These are phyloP conservation scores for Fulmarus glacialis DNA, from an alignment of 2,113 vertebrate species.

Conservation along the genomic window DNA sequence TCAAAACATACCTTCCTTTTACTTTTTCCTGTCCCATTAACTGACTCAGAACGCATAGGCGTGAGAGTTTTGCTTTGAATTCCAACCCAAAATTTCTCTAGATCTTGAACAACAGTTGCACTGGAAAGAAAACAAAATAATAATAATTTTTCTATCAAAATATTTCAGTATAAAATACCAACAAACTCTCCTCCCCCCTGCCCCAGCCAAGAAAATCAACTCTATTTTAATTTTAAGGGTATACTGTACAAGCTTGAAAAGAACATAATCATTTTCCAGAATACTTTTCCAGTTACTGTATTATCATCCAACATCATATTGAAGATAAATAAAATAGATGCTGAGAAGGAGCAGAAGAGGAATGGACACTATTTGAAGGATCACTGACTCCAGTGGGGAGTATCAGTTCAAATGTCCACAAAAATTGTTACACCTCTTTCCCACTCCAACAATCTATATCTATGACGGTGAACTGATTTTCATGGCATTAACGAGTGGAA, in stretches of 20 bases:
- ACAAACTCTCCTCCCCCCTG: not conserved
- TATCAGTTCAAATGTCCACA: not conserved
- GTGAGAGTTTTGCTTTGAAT: conserved; percentile 66
- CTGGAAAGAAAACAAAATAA: not conserved
- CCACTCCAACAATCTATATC: fast-evolving
- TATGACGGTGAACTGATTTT: not conserved
- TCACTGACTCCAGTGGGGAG: not conserved
- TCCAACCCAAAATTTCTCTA: conserved; percentile 61
- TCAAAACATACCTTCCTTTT: conserved; percentile 64
- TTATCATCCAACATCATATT: not conserved
- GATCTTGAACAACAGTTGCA: conserved; percentile 67
- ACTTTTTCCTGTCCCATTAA: conserved; percentile 42
- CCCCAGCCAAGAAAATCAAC: not conserved
- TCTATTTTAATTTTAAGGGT: not conserved
- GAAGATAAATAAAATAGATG: not conserved
- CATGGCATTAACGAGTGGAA: fast-evolving
- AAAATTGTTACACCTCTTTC: not conserved
- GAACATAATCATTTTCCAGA: not conserved
- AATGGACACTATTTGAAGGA: not conserved
- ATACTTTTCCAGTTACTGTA: not conserved
- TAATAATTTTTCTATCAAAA: not conserved
- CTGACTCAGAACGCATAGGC: not conserved
- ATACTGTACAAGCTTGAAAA: not conserved
- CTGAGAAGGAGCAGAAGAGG: not conserved
- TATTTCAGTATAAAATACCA: not conserved